Evolutionary conservation across 2,888 invertebrate species (phyloP).

Genomic region (Mactromeris polynyma): DNA sequence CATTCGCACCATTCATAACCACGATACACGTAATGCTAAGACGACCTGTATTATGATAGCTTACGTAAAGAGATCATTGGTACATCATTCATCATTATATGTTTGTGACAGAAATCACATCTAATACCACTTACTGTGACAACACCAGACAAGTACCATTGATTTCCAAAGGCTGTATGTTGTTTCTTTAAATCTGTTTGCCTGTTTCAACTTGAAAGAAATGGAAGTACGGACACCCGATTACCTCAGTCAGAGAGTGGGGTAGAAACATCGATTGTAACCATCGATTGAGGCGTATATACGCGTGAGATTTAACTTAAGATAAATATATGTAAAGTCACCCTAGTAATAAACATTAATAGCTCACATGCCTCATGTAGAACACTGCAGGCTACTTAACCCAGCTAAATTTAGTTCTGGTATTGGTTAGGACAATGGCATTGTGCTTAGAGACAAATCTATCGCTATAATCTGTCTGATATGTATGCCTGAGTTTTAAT

Average conservation of each 20-base stretch:
- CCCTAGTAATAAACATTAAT: no score
- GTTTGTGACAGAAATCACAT: not conserved
- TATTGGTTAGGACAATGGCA: no score
- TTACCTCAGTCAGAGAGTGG: no score
- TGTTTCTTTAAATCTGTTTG: not conserved
- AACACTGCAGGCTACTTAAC: no score
- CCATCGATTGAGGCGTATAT: no score
- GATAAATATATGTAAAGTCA: no score
- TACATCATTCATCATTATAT: not conserved
- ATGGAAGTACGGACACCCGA: no score
- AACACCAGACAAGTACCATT: not conserved
- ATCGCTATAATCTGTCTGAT: not conserved
- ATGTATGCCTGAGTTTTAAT: not conserved
- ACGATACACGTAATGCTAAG: not conserved
- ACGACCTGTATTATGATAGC: not conserved
- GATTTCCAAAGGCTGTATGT: not conserved
- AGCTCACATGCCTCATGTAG: no score
- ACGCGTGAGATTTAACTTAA: no score
- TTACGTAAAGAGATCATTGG: not conserved
- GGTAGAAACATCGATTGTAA: no score
- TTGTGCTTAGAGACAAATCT: not conserved
- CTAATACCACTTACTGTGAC: not conserved
- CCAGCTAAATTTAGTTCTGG: no score
- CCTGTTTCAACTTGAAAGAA: not conserved
- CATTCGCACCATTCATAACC: not conserved